Evolutionary conservation across 2,888 invertebrate genomes (phyloP).

Genomic region (Abrostola triplasia): DNA sequence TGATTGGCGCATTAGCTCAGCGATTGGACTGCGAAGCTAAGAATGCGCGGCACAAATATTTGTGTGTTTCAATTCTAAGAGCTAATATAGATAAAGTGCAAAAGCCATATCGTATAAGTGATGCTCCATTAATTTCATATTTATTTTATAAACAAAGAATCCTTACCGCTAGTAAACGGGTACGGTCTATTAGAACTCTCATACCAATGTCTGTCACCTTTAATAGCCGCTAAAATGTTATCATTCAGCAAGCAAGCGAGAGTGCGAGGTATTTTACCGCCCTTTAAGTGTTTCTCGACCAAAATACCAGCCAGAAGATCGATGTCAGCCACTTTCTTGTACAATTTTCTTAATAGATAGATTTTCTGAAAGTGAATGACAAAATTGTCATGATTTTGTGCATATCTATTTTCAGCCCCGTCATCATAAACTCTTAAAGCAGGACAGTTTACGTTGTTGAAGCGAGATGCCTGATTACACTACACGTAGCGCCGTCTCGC

Average conservation of each 20-base stretch:
- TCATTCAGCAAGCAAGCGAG: slow-evolving; percentile 95
- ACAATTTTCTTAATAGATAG: slow-evolving; percentile 55
- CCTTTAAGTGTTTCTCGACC: slow-evolving; percentile 92
- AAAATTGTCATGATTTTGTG: too few relatives aligned
- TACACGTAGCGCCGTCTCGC: too few relatives aligned
- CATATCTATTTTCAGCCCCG: too few relatives aligned
- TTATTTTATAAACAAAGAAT: background rate
- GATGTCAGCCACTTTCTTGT: slow-evolving; percentile 92
- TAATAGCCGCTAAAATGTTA: slow-evolving; percentile 92
- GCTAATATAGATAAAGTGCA: too few relatives aligned
- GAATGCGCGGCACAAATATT: too few relatives aligned
- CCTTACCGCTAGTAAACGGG: slow-evolving; percentile 66
- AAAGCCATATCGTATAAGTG: background rate
- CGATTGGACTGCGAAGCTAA: too few relatives aligned
- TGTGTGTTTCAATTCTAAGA: too few relatives aligned
- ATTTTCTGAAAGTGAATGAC: slow-evolving; percentile 53
- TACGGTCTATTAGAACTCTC: slow-evolving; percentile 64
- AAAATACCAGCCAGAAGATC: slow-evolving; percentile 96
- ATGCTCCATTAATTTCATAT: background rate
- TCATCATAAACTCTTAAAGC: too few relatives aligned
- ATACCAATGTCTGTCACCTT: slow-evolving; percentile 95
- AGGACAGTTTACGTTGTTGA: too few relatives aligned
- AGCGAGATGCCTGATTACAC: too few relatives aligned
- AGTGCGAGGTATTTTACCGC: slow-evolving; percentile 95
- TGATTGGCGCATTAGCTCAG: too few relatives aligned